Base-by-base conservation (phyloP, 2,113 vertebrate species). In the Kobus ellipsiprymnus region DNA sequence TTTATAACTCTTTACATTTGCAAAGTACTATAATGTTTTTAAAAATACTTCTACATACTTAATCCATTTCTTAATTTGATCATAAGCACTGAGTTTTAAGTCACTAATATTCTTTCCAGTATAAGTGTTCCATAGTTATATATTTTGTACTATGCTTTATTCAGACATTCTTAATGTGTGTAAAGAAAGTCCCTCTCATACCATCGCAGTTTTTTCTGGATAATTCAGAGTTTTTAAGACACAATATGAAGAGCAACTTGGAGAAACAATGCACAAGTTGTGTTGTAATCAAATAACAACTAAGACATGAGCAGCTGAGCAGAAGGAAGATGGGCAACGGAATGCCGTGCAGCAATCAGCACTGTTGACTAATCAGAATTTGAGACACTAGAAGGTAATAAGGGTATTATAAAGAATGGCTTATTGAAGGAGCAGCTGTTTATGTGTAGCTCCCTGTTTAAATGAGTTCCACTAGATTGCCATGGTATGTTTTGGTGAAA, bases 341-440 rank as follows among this genome's bases (percentile, higher is more conserved):
- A 99, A 99, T 99, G 99, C 99, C 99, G 97, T 98, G 97, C 99
- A 99, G 99, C 99, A 99, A 99, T 99, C 99, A 99, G 99, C 99
- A 99, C 99, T 99, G 99, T 99, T 99, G 99, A 99, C 99, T 99
- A 99, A 99, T 99, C 99, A 99, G 99, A 99, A 99, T 99, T 99
- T 99, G 99, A 99, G 99, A 99, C 99, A 98, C 99, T 99, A 99
- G 99, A 99, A 99, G 99, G 99, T 99, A 99, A 99, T 99, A 99
- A 99, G 99, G 99, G 99, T 99, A 98, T 99, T 99, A 99, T 99
- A 99, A 99, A 99, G 99, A 99, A 99, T 99, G 99, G 99, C 99
- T 99, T 99, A 99, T 99, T 99, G 99, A 99, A 99, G 99, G 99
- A 99, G 99, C 99, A 99, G 99, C 99, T 99, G 99, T 99, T 99